A percentile compares a stretch with the other conserved stretches of the same genome.
These are phyloP conservation scores for Mythimna loreyi DNA, from an alignment of 2,888 invertebrate genomes.

Conservation along the genomic window DNA sequence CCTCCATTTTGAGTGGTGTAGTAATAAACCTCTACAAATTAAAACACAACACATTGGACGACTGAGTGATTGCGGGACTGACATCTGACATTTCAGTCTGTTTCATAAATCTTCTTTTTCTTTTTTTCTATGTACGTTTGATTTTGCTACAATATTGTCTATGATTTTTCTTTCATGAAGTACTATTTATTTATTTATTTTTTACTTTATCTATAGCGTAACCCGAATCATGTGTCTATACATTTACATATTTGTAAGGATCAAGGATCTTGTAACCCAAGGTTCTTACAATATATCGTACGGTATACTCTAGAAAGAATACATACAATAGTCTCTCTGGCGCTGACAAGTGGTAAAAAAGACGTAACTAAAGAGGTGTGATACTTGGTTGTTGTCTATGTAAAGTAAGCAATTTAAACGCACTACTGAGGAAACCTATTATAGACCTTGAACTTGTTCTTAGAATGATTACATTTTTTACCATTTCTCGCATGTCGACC, in stretches of 20 bases:
- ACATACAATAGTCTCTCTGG: too few relatives aligned
- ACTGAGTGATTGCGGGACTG: background rate
- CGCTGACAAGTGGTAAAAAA: background rate
- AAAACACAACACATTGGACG: slow-evolving; percentile 37
- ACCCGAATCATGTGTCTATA: too few relatives aligned
- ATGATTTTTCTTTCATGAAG: background rate
- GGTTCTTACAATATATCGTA: too few relatives aligned
- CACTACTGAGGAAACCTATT: background rate
- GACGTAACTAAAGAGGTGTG: background rate
- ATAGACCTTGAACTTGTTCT: background rate
- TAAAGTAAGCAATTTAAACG: background rate
- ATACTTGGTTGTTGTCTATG: background rate
- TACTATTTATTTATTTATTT: background rate
- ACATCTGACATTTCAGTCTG: background rate
- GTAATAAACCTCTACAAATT: slow-evolving; percentile 51
- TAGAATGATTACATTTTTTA: background rate
- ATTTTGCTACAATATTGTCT: background rate
- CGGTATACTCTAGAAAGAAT: too few relatives aligned
- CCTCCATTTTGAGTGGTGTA: slow-evolving; percentile 76
- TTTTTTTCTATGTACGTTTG: too few relatives aligned
- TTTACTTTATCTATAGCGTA: too few relatives aligned
- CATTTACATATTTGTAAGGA: background rate
- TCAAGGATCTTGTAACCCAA: too few relatives aligned
- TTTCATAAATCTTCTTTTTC: background rate
- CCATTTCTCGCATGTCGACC: background rate